Conservation (phyloP, 1,140 invertebrate species). For the Tenebrio molitor region DNA sequence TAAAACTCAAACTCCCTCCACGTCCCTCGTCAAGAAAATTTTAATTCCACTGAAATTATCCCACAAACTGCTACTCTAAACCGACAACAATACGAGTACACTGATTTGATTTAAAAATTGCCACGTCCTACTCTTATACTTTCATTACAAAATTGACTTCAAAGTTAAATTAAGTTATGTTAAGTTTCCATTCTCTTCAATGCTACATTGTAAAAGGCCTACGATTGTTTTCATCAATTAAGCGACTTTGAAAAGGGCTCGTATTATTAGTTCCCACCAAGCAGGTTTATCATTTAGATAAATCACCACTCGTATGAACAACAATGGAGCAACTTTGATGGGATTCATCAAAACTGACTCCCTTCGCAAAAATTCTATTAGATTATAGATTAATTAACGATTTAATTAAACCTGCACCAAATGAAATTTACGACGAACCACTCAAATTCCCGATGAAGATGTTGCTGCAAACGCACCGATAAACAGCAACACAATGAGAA, state of each 20-base stretch:
- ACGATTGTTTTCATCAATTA: constrained; percentile 18
- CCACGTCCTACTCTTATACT: too few species aligned
- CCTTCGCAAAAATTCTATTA: background rate
- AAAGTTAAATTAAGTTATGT: constrained; percentile 15
- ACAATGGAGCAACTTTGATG: constrained; percentile 7
- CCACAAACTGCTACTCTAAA: too few species aligned
- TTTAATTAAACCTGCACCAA: constrained; percentile 15
- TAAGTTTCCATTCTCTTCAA: background rate
- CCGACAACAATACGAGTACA: too few species aligned
- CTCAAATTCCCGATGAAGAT: too few species aligned
- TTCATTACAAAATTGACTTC: background rate
- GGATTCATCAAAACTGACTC: background rate
- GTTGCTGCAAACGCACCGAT: too few species aligned
- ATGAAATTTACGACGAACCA: too few species aligned
- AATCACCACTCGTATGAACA: background rate
- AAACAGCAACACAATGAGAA: too few species aligned
- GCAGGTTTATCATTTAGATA: constrained; percentile 19
- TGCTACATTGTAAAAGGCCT: background rate
- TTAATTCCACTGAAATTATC: background rate
- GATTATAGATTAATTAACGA: constrained; percentile 20
- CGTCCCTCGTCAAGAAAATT: background rate
- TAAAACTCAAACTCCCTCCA: background rate
- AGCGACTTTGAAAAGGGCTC: constrained; percentile 8
- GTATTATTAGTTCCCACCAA: constrained; percentile 1
- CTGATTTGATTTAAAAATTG: too few species aligned